A percentile compares a stretch with the other conserved stretches of the same genome.
Conservation (phyloP, 2,113 vertebrate genomes). For the Cynocephalus volans region DNA sequence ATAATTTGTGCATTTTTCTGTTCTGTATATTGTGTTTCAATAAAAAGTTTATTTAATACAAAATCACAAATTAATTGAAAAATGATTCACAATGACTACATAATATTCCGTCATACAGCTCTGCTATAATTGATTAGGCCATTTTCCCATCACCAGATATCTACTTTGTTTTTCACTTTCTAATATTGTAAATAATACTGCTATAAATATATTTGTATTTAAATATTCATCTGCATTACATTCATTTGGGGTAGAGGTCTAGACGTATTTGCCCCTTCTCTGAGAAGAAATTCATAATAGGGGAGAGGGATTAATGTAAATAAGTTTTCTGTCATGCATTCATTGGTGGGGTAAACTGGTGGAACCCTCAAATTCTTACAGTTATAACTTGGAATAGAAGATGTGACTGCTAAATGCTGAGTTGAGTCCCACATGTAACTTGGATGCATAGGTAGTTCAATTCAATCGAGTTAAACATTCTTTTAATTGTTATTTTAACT, state of each 20-base stretch:
- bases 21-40: background rate
- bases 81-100: background rate
- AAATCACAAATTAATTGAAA: conserved; percentile 40
- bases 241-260: background rate
- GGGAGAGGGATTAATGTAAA: background rate
- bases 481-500: too few species aligned
- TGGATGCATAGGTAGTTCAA: background rate
- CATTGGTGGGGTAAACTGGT: background rate
- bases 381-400: background rate
- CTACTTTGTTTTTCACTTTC: background rate
- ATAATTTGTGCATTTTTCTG: background rate
- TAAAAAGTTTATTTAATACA: conserved; percentile 5
- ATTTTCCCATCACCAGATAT: background rate
- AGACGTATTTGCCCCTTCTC: background rate
- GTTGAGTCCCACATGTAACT: background rate
- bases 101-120: background rate
- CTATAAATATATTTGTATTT: background rate
- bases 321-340: background rate
- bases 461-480: background rate
- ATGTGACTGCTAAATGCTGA: background rate
- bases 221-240: background rate
- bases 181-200: background rate
- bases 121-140: background rate
- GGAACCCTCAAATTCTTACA: background rate
- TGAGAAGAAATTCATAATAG: background rate